Percentiles rank a stretch among this genome's conserved stretches.
Evolutionary conservation across 2,888 invertebrate species (phyloP).

Genomic region (Barypeithes pellucidus): DNA sequence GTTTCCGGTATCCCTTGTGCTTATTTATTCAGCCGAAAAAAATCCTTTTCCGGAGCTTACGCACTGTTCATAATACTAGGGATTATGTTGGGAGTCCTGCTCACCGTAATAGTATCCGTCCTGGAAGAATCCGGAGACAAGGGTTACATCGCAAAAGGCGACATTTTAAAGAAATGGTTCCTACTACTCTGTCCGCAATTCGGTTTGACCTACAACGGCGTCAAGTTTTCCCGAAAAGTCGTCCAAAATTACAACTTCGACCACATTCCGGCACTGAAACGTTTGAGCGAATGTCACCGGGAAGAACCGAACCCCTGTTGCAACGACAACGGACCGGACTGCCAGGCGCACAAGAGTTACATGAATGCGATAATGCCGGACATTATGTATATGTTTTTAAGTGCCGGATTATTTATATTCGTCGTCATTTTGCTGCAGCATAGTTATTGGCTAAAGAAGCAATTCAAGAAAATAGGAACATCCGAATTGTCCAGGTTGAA

Average conservation of each 20-base stretch:
- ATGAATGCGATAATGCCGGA: conserved; percentile 45
- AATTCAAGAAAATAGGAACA: too few relatives aligned
- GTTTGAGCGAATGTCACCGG: conserved; percentile 35
- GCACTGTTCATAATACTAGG: conserved; percentile 63
- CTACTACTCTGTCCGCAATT: conserved; percentile 65
- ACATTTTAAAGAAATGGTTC: conserved; percentile 58
- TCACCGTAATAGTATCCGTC: conserved; percentile 61
- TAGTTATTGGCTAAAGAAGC: conserved; percentile 52
- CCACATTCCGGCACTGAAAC: conserved; percentile 55
- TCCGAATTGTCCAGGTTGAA: too few relatives aligned
- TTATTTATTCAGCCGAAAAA: conserved; percentile 75
- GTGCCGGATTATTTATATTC: conserved; percentile 57
- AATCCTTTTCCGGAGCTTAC: conserved; percentile 72
- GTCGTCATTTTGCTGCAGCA: conserved; percentile 58
- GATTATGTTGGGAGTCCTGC: conserved; percentile 64
- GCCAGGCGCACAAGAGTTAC: conserved; percentile 58
- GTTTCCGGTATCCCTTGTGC: conserved; percentile 77
- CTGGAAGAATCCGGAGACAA: conserved; percentile 60
- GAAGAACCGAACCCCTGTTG: conserved; percentile 64
- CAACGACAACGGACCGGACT: conserved; percentile 57
- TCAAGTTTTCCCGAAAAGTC: conserved; percentile 62
- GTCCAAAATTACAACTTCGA: conserved; percentile 66
- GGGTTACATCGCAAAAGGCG: conserved; percentile 58
- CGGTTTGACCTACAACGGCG: conserved; percentile 62
- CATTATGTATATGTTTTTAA: conserved; percentile 54